Evolutionary conservation across 1,140 invertebrate species (phyloP).

Genomic region (Rhagoletis zephyria): DNA sequence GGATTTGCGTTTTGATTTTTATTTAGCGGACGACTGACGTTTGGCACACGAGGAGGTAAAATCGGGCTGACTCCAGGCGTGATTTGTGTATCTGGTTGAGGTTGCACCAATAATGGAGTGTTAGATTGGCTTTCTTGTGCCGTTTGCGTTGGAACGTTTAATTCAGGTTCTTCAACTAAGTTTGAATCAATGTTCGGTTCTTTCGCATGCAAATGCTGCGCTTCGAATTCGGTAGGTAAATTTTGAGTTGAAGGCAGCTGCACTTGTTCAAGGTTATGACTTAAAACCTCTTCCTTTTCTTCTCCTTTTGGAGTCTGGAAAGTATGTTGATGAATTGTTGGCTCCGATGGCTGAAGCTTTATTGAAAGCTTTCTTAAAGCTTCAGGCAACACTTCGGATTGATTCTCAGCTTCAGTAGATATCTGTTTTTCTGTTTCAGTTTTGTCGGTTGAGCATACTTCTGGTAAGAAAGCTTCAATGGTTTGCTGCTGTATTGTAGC

Average conservation of each 20-base stretch:
- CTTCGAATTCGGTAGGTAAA: background rate
- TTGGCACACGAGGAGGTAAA: background rate
- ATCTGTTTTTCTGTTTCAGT: background rate
- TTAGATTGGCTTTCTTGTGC: background rate
- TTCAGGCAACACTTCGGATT: background rate
- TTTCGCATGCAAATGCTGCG: background rate
- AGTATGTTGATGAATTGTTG: background rate
- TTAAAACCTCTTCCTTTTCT: background rate
- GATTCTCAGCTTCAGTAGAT: background rate
- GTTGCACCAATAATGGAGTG: background rate
- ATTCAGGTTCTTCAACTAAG: background rate
- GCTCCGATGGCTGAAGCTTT: background rate
- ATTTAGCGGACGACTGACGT: background rate
- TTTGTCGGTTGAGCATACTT: background rate
- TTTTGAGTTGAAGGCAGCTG: too few relatives aligned
- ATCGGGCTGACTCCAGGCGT: background rate
- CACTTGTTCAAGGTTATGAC: background rate
- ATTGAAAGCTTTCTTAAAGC: background rate
- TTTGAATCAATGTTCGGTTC: background rate
- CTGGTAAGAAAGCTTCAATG: background rate
- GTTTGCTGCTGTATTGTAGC: slow-evolving; percentile 31
- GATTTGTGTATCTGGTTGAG: background rate
- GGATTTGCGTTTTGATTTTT: slow-evolving; percentile 33
- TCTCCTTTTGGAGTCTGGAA: background rate
- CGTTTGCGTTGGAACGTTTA: too few relatives aligned